A percentile compares a stretch with the other conserved stretches of the same genome.
Conservation (phyloP, 2,113 vertebrate species). For the Clinocottus analis region DNA sequence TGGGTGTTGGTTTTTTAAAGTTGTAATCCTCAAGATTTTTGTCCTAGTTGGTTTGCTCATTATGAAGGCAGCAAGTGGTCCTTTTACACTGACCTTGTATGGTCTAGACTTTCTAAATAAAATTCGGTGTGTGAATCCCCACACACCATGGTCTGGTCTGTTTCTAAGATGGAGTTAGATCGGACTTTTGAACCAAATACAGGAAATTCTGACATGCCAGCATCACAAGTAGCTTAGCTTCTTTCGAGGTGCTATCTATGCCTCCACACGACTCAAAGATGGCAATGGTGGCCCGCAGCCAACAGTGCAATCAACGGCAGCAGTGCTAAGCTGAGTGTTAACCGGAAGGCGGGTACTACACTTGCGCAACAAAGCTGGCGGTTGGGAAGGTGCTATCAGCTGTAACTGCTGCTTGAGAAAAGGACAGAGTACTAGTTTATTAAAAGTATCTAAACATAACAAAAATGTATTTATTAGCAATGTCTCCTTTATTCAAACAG, state of each 20-base stretch:
- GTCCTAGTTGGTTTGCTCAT: not conserved
- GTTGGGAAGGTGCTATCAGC: no score
- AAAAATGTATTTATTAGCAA: no score
- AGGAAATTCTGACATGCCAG: not conserved
- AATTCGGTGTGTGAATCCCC: not conserved
- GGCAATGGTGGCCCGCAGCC: not conserved
- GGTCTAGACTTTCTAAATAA: not conserved
- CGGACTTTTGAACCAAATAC: not conserved
- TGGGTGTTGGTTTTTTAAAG: slow-evolving; percentile 17
- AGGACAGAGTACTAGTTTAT: not conserved
- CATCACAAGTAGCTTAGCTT: not conserved
- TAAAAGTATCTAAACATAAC: not conserved
- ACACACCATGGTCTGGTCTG: no score
- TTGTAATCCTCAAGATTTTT: slow-evolving; percentile 5
- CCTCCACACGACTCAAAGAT: not conserved
- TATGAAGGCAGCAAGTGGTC: not conserved
- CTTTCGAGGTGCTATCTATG: not conserved
- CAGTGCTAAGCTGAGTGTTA: not conserved
- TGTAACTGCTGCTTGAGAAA: no score
- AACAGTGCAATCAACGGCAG: not conserved
- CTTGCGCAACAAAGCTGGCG: not conserved
- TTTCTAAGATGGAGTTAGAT: not conserved
- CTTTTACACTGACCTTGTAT: not conserved
- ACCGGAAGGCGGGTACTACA: no score
- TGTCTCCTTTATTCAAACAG: no score